These are phyloP conservation scores for Nemotelus nigrinus DNA, from an alignment of 2,888 invertebrate species.

Conservation along the genomic window DNA sequence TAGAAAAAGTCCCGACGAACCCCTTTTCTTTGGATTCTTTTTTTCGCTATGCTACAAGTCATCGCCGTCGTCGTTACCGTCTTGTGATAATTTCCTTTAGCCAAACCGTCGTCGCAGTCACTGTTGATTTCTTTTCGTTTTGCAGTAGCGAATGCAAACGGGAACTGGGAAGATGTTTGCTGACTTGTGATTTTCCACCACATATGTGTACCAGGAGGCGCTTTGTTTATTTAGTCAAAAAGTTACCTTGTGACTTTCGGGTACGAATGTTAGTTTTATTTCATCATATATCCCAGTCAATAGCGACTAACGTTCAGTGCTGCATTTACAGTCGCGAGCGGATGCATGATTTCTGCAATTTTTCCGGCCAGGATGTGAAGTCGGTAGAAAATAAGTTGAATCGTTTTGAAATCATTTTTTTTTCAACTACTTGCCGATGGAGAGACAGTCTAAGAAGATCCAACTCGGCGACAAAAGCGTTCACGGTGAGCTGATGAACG, in stretches of 20 bases:
- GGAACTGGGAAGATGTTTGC: constrained; percentile 11
- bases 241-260: constrained; percentile 24
- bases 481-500: too few relatives aligned
- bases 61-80: constrained; percentile 28
- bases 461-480: too few relatives aligned
- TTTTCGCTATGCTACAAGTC: not conserved
- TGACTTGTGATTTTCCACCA: constrained; percentile 18
- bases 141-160: not conserved
- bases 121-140: constrained; percentile 5
- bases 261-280: constrained; percentile 1
- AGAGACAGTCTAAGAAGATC: too few relatives aligned
- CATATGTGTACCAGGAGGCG: constrained; percentile 16
- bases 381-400: too few relatives aligned
- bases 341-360: not conserved
- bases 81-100: constrained; percentile 50
- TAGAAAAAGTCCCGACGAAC: too few relatives aligned
- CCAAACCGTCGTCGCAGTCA: constrained; percentile 23
- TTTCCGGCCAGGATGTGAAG: too few relatives aligned
- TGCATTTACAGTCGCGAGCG: not conserved
- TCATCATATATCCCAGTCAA: constrained; percentile 21
- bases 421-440: too few relatives aligned
- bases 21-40: not conserved
- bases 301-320: too few relatives aligned
- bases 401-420: too few relatives aligned
- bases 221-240: constrained; percentile 35